phyloP scores from a whole-genome alignment of 2,888 invertebrate species.

The Drosophila subsilvestris region DNA sequence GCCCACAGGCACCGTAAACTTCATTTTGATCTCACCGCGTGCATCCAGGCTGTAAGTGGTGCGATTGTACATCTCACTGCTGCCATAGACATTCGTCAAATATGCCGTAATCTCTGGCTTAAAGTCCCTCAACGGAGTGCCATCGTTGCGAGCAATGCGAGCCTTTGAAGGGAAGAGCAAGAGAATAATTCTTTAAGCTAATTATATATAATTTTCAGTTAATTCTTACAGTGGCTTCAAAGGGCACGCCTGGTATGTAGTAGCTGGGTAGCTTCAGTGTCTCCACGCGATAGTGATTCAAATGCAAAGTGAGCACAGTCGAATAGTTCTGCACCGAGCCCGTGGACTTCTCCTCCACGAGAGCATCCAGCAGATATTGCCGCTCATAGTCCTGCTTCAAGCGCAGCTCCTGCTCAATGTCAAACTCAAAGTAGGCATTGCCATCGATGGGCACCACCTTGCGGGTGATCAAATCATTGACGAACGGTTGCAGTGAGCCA shows the following conservation, averaged over 20 bases:
- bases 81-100: slow-evolving; percentile 82
- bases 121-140: slow-evolving; percentile 87
- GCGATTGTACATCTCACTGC: slow-evolving; percentile 83
- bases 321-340: slow-evolving; percentile 92
- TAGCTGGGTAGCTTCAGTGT: slow-evolving; percentile 93
- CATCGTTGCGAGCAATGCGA: slow-evolving; percentile 90
- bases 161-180: slow-evolving; percentile 83
- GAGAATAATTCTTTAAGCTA: not conserved
- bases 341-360: slow-evolving; percentile 95
- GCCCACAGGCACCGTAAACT: slow-evolving; percentile 81
- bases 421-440: slow-evolving; percentile 89
- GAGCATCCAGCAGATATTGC: slow-evolving; percentile 93
- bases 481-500: slow-evolving; percentile 83
- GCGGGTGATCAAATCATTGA: slow-evolving; percentile 86
- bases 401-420: slow-evolving; percentile 91
- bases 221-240: slow-evolving; percentile 80
- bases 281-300: slow-evolving; percentile 91
- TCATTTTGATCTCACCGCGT: slow-evolving; percentile 81
- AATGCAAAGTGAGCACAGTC: slow-evolving; percentile 90
- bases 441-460: slow-evolving; percentile 90
- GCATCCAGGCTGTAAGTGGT: slow-evolving; percentile 77
- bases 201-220: accelerated
- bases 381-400: slow-evolving; percentile 91
- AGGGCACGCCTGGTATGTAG: slow-evolving; percentile 96
- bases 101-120: slow-evolving; percentile 85